These are phyloP conservation scores for Formica selysi DNA, from an alignment of 1,140 invertebrate species.

Conservation along the genomic window DNA sequence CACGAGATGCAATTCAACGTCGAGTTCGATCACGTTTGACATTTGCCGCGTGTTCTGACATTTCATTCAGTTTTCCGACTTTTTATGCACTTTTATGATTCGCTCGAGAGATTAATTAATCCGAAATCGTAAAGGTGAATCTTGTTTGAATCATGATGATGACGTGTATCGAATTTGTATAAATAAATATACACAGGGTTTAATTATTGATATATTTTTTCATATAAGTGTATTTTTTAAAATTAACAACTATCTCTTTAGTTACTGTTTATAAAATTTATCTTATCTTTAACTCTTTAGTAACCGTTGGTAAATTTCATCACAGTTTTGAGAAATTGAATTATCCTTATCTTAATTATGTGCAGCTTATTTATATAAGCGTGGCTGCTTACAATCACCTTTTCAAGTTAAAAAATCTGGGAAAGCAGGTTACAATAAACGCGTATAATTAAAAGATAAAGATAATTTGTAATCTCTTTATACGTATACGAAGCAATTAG, in stretches of 20 bases:
- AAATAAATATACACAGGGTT: no score
- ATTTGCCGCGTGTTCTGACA: background rate
- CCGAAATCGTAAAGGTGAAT: background rate
- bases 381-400: background rate
- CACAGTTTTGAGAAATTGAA: background rate
- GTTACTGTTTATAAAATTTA: no score
- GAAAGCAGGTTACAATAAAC: background rate
- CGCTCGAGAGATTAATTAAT: background rate
- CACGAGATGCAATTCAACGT: no score
- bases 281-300: no score
- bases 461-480: background rate
- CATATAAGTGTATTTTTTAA: background rate
- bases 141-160: no score
- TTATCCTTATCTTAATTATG: background rate
- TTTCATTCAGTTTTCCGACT: background rate
- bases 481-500: background rate
- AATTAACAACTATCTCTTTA: background rate
- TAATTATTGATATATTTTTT: no score
- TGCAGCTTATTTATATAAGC: background rate
- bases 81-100: slow-evolving; percentile 3
- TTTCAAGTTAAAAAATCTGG: background rate
- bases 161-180: no score
- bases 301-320: background rate
- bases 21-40: slow-evolving; percentile 11
- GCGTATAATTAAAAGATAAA: background rate